These are phyloP conservation scores for Plumapathes pennacea DNA, from an alignment of 92 coral and sea anemone genomes.

Conservation along the genomic window DNA sequence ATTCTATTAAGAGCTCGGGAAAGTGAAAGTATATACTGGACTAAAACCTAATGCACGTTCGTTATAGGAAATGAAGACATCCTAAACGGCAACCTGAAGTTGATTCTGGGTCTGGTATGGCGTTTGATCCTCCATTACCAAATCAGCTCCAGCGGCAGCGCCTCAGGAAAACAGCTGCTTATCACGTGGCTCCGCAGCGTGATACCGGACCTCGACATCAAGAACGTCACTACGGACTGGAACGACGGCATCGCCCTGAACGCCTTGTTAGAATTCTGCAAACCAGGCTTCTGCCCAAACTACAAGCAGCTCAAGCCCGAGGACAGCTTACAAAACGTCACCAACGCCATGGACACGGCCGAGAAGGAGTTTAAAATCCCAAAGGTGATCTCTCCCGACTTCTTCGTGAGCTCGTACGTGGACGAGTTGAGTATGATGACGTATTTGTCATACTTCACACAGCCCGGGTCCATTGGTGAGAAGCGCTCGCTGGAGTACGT, in stretches of 20 bases:
- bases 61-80: conserved; percentile 87
- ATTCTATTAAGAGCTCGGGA: no score
- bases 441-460: conserved; percentile 88
- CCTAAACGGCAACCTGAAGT: conserved; percentile 89
- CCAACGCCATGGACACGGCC: conserved; percentile 71
- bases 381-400: conserved; percentile 80
- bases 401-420: conserved; percentile 81
- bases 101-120: conserved; percentile 94
- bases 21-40: no score
- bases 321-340: conserved; percentile 54
- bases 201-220: conserved; percentile 78
- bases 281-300: conserved; percentile 76
- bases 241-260: conserved; percentile 80
- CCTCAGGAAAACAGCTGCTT: conserved; percentile 89
- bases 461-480: conserved; percentile 97
- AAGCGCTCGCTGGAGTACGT: conserved; percentile 76
- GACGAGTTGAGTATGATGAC: conserved; percentile 99
- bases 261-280: conserved; percentile 81
- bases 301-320: conserved; percentile 80
- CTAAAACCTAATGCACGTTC: no score
- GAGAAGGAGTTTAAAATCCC: conserved; percentile 82
- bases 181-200: conserved; percentile 88
- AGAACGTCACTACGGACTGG: conserved; percentile 94
- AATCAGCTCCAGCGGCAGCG: conserved; percentile 93
- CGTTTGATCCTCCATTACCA: conserved; percentile 95